A percentile compares a stretch with the other conserved stretches of the same genome.
phyloP scores from a whole-genome alignment of 2,888 invertebrate genomes.

The Carabus problematicus region DNA sequence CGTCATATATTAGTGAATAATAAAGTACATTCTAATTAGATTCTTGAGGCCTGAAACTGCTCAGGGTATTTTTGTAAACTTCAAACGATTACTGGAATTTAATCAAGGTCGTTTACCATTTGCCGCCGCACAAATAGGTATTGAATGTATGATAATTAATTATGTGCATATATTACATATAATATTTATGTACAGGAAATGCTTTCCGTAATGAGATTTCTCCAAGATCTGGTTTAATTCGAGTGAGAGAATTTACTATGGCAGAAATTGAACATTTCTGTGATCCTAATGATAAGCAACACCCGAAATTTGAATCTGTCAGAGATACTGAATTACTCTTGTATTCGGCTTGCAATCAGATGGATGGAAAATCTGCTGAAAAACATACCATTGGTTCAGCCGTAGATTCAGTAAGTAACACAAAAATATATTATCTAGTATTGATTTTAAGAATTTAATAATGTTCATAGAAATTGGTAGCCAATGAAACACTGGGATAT shows the following conservation, averaged over 20 bases:
- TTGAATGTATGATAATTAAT: conserved; percentile 51
- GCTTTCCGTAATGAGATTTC: conserved; percentile 99
- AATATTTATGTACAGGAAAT: conserved; percentile 64
- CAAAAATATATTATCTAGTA: conserved; percentile 18
- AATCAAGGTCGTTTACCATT: conserved; percentile 96
- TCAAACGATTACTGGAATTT: conserved; percentile 95
- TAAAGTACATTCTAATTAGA: conserved; percentile 54
- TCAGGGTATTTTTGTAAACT: conserved; percentile 99
- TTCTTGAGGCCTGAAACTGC: conserved; percentile 98
- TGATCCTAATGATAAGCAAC: conserved; percentile 86
- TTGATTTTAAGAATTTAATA: conserved; percentile 2
- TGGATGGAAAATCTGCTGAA: conserved; percentile 92
- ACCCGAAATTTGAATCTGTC: conserved; percentile 86
- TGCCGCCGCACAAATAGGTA: conserved; percentile 98
- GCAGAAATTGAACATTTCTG: conserved; percentile 99
- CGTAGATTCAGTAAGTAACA: conserved; percentile 68
- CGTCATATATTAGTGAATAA: background rate
- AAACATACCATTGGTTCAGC: conserved; percentile 84
- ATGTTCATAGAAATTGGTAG: conserved; percentile 74
- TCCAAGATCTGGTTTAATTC: conserved; percentile 91
- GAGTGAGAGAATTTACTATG: conserved; percentile 99
- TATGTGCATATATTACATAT: conserved; percentile 2
- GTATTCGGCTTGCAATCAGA: conserved; percentile 96
- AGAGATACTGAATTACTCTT: conserved; percentile 78
- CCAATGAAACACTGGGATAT: conserved; percentile 97